phyloP scores from a whole-genome alignment of 2,888 invertebrate species.

The Archips xylosteana region DNA sequence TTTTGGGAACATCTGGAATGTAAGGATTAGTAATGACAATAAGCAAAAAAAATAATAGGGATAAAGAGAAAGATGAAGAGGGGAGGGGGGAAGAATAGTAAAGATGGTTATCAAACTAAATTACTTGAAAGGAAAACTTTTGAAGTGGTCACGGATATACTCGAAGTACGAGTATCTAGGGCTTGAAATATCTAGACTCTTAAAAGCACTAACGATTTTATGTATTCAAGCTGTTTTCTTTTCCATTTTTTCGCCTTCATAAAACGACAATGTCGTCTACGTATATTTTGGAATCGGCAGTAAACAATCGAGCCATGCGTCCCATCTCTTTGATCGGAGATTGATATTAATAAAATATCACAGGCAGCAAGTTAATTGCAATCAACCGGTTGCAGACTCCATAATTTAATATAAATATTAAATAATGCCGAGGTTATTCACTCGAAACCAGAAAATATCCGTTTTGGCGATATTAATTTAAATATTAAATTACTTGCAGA shows the following conservation, averaged over 20 bases:
- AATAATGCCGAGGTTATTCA: slow-evolving; percentile 48
- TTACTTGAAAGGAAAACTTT: no score
- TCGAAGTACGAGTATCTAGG: no score
- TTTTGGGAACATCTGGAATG: no score
- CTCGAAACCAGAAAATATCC: slow-evolving; percentile 35
- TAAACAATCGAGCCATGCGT: slow-evolving; percentile 40
- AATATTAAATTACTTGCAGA: slow-evolving; percentile 47
- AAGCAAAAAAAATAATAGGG: no score
- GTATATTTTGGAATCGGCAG: slow-evolving; percentile 1
- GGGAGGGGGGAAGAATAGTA: no score
- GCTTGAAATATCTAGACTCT: no score
- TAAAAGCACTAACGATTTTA: no score
- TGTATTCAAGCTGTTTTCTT: background rate
- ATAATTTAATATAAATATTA: slow-evolving; percentile 58
- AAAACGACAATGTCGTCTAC: background rate
- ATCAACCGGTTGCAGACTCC: slow-evolving; percentile 48
- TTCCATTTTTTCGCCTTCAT: background rate
- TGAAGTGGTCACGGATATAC: no score
- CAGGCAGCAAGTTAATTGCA: slow-evolving; percentile 53
- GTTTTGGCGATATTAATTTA: slow-evolving; percentile 47
- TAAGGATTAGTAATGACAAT: no score
- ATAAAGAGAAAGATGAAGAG: no score
- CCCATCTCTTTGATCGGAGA: slow-evolving; percentile 49
- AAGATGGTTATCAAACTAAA: no score
- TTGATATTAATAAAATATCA: slow-evolving; percentile 47